Evolutionary conservation across 2,797 vertebrate species (phyloP).

Genomic region (Sebastiscus albofasciatus): DNA sequence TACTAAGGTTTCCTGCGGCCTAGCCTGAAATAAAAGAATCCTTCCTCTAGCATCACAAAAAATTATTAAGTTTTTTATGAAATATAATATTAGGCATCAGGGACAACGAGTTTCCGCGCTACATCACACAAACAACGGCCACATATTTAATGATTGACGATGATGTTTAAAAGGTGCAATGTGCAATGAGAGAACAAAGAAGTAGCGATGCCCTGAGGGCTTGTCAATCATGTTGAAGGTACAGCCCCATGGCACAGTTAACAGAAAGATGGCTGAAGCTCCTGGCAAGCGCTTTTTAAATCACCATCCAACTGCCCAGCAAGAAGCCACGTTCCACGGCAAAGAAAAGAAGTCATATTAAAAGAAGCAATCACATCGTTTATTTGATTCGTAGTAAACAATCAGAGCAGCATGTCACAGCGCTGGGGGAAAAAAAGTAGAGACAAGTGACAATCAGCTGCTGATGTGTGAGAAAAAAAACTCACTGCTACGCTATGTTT

Average conservation of each 20-base stretch:
- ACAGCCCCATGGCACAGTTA: not conserved
- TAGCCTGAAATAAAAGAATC: no score
- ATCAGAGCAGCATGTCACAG: not conserved
- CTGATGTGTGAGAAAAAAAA: not conserved
- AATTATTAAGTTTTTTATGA: not conserved
- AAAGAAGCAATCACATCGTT: rapidly evolving
- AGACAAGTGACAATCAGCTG: not conserved
- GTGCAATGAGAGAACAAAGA: no score
- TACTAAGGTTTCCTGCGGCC: no score
- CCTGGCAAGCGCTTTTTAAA: no score
- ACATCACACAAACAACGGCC: not conserved
- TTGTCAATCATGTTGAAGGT: no score
- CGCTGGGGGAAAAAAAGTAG: not conserved
- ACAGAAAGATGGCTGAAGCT: not conserved
- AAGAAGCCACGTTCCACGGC: no score
- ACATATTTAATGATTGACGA: no score
- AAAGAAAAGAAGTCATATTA: no score
- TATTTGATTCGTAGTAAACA: not conserved
- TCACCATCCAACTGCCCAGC: no score
- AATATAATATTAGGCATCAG: not conserved
- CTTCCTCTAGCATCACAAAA: no score
- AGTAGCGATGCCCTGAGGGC: no score
- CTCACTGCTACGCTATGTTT: not conserved
- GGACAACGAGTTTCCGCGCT: not conserved
- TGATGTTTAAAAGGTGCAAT: not conserved